Base-by-base conservation (phyloP, 1,140 invertebrate genomes). In the Ips typographus region DNA sequence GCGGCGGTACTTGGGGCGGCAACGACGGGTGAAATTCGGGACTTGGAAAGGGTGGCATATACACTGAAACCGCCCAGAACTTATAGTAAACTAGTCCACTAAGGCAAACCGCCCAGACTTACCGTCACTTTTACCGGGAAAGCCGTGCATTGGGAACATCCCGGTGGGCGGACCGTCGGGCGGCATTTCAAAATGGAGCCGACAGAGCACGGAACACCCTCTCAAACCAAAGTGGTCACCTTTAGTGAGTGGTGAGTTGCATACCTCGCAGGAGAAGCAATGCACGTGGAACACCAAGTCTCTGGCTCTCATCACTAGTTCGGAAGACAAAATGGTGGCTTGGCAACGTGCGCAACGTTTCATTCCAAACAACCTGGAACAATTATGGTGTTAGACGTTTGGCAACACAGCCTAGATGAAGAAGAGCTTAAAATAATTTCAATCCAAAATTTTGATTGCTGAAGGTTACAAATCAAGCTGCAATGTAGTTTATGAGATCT, bases 141-240 rank as follows among this genome's bases (percentile, higher is more conserved):
- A 66, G 76, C 78, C 82, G 44, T 83, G 81, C 38, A 81, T 82
- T 75, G 80, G 85, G 80, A 82, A 87, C 75, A 88, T 87, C 59
- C 87, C 85, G 40, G 87, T 86, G 69, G 88, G 84, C 1, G 88
- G 78, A 8, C 86, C 85, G 41, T 86, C 85, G 66, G 82, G 82
- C 75, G 86, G 83, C 78, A 91, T 88, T 76, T 92, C 91, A 82
- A 93, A 95, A 82, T 95, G 93, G 65, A 91, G 83, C 76, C 92
- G 88, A 78, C 71, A 82, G 51, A 72, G 67, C 40, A 95, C 90
- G 41, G 90, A 87, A 6, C 90, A 89, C 74, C 94, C 91, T 68
- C 92, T 86, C 84, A 95, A 93, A 44, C 95, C 95, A 81, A 96
- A 98, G 73, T 96, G 93, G 80, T 98, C 96, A 22, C 96, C 92